phyloP scores from a whole-genome alignment of 2,888 invertebrate genomes.

The Furcula furcula region DNA sequence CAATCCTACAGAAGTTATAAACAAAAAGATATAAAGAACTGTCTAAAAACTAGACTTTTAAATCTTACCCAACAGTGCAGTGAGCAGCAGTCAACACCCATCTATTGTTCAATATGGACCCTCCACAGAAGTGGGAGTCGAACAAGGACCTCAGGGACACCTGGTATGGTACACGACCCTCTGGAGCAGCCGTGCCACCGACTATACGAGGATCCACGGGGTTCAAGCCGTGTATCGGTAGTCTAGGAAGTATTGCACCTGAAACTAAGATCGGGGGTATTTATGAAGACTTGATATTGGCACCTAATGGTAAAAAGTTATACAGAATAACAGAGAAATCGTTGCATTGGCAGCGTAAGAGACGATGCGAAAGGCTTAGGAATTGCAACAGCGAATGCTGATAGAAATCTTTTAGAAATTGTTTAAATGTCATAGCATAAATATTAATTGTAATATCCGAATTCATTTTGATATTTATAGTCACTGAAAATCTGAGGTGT shows the following conservation, averaged over 20 bases:
- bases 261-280: too few relatives aligned
- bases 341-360: too few relatives aligned
- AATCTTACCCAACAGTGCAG: constrained; percentile 61
- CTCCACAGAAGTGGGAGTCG: constrained; percentile 70
- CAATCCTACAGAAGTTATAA: too few relatives aligned
- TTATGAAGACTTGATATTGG: too few relatives aligned
- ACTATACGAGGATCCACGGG: constrained; percentile 46
- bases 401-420: not conserved
- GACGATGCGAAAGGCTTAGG: too few relatives aligned
- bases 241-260: constrained; percentile 4
- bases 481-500: too few relatives aligned
- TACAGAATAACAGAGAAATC: too few relatives aligned
- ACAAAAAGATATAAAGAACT: too few relatives aligned
- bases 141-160: constrained; percentile 57
- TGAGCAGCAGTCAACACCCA: constrained; percentile 78
- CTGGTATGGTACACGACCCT: constrained; percentile 71
- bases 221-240: not conserved
- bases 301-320: too few relatives aligned
- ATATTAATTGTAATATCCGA: too few relatives aligned
- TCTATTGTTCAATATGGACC: constrained; percentile 58
- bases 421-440: too few relatives aligned
- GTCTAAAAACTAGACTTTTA: constrained; percentile 24
- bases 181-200: constrained; percentile 65
- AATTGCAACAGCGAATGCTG: not conserved
- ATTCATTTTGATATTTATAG: too few relatives aligned